phyloP scores from a whole-genome alignment of 2,797 vertebrate genomes.

The Hirundo rustica region DNA sequence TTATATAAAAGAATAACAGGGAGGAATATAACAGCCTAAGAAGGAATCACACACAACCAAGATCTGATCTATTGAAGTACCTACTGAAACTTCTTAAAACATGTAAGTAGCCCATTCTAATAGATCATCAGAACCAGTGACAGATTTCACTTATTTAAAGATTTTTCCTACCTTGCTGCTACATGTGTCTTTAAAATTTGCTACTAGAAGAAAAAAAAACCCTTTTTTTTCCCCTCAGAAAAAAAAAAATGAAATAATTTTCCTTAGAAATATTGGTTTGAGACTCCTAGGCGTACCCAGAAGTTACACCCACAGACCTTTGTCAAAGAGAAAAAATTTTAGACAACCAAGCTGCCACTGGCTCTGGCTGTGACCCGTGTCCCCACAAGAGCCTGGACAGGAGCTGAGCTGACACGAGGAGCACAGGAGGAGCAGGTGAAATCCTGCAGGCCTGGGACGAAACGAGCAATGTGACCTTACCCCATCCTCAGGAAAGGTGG shows the following conservation, averaged over 20 bases:
- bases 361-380: rapidly evolving
- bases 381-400: rapidly evolving
- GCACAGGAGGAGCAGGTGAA: rapidly evolving
- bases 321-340: not conserved
- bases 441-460: rapidly evolving
- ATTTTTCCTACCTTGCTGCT: not conserved
- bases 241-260: not conserved
- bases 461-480: rapidly evolving
- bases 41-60: not conserved
- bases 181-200: not conserved
- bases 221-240: rapidly evolving
- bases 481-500: not conserved
- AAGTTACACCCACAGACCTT: not conserved
- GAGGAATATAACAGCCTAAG: not conserved
- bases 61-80: not conserved
- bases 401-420: rapidly evolving
- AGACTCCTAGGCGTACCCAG: not conserved
- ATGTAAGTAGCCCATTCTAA: not conserved
- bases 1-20: not conserved
- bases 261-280: not conserved
- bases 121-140: not conserved
- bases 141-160: rapidly evolving
- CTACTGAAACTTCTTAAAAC: not conserved
- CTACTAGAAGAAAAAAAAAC: not conserved
- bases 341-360: rapidly evolving